A percentile compares a stretch with the other conserved stretches of the same genome.
These are phyloP conservation scores for Acanthurus leucopareius DNA, from an alignment of 2,797 vertebrate species.

Conservation along the genomic window DNA sequence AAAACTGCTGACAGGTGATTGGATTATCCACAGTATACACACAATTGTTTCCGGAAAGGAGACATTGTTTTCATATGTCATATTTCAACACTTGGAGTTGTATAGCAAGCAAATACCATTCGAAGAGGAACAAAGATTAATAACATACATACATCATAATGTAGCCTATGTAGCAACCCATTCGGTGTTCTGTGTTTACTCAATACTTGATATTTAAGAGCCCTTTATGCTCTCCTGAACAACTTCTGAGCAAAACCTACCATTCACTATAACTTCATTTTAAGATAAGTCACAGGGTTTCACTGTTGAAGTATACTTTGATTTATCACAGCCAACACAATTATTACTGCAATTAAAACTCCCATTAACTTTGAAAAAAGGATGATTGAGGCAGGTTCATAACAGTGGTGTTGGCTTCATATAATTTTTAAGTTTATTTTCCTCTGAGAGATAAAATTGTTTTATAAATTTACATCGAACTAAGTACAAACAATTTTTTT, in stretches of 20 bases:
- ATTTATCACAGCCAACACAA: slow-evolving; percentile 30
- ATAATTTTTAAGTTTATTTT: slow-evolving; percentile 17
- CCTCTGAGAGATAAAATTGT: no score
- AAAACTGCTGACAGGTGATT: background rate
- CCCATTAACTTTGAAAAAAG: slow-evolving; percentile 41
- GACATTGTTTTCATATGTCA: background rate
- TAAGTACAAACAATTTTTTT: no score
- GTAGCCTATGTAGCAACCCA: slow-evolving; percentile 13
- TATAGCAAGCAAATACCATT: background rate
- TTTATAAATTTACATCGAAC: no score
- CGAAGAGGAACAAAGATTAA: slow-evolving; percentile 11
- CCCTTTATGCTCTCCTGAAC: slow-evolving; percentile 6
- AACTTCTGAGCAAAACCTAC: background rate
- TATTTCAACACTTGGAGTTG: background rate
- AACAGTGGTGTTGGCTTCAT: slow-evolving; percentile 8
- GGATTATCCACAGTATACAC: background rate
- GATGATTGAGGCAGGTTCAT: slow-evolving; percentile 32
- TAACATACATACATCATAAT: slow-evolving; percentile 22
- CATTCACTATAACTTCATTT: slow-evolving; percentile 1
- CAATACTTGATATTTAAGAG: slow-evolving; percentile 24
- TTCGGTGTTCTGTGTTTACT: slow-evolving; percentile 31
- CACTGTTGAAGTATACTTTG: slow-evolving; percentile 9
- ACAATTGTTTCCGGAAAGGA: background rate
- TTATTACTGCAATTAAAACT: slow-evolving; percentile 47
- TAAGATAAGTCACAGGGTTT: slow-evolving; percentile 22